Base-by-base conservation (phyloP, 2,888 invertebrate species). In the Melolontha melolontha region DNA sequence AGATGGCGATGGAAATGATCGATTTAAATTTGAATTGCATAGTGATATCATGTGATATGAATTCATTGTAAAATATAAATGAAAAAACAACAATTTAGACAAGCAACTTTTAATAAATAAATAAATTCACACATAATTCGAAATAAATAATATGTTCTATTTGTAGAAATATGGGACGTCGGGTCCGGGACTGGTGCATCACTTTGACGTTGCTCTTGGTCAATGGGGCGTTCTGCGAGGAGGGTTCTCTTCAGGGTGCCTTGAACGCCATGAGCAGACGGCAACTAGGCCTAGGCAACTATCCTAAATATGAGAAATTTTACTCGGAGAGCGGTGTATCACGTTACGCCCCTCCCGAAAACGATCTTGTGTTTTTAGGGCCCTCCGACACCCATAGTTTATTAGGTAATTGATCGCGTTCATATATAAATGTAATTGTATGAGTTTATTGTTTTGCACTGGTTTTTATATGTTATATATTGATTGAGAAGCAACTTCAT, bases 221-320 rank as follows among this genome's bases (percentile, higher is more conserved):
- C 34, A 68, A 63, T 39, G 27, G 42, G 39, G 72, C 68, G n/a
- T 63, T 52, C n/a, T 76, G 75, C 29, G 79, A 81, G 73, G 83
- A 82, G 64, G 85, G 85, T 67, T 84, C 85, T 1, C 72, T 86
- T 41, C 79, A 79, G 62, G 82, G 83, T 70, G 85, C 86, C 4
- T 74, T 85, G 67, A 82, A 84, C 59, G 85, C 84, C 1, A 81
- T 86, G 34, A 80, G 81, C 42, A 80, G 84, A 66, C 85, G 85
- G 42, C 85, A 85, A 73, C 79, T 83, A 66, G 81, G 81, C 52
- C 71, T 80, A 17, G 73, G 74, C 2, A 72, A 75, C 54, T 70
- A 71, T 50, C 70, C 69, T 54, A 69, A 67, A 40, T 79, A 77
- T 49, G 66, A 62, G 16, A 69, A 71, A 50, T 71, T 66, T 49